Percentiles rank a stretch among this genome's conserved stretches.
Conservation (phyloP, 2,113 vertebrate species). For the Ammospiza nelsoni region DNA sequence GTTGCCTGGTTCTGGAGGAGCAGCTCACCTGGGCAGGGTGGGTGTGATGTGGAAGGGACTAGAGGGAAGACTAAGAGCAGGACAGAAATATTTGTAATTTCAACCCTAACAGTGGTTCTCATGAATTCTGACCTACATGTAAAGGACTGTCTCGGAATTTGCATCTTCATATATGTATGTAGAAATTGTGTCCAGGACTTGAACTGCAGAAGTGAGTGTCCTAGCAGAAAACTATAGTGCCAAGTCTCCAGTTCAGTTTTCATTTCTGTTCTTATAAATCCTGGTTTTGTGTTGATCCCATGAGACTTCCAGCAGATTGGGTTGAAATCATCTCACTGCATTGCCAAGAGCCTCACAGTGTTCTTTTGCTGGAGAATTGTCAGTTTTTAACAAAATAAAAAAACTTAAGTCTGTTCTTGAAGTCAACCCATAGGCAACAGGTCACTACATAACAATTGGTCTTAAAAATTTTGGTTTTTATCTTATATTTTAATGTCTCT, state of each 20-base stretch:
- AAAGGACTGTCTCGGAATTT: not conserved
- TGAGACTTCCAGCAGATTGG: not conserved
- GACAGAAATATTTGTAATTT: not conserved
- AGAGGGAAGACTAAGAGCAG: not conserved
- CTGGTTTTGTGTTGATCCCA: fast-evolving
- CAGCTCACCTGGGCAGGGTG: fast-evolving
- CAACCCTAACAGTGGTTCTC: not conserved
- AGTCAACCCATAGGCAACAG: not conserved
- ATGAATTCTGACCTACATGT: not conserved
- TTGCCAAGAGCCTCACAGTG: not conserved
- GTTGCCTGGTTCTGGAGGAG: not conserved
- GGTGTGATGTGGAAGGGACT: not conserved
- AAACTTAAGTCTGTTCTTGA: not conserved
- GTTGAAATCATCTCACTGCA: not conserved
- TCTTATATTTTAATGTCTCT: not conserved
- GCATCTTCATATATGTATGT: not conserved
- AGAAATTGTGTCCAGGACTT: not conserved
- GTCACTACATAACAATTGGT: not conserved
- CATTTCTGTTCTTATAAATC: not conserved
- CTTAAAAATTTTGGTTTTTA: not conserved
- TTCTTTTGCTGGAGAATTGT: not conserved
- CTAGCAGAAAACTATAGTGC: not conserved
- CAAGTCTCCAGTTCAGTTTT: not conserved
- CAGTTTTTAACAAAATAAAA: not conserved
- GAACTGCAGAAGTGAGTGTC: not conserved